These are phyloP conservation scores for Metopolophium dirhodum DNA, from an alignment of 1,140 invertebrate genomes.

Conservation along the genomic window DNA sequence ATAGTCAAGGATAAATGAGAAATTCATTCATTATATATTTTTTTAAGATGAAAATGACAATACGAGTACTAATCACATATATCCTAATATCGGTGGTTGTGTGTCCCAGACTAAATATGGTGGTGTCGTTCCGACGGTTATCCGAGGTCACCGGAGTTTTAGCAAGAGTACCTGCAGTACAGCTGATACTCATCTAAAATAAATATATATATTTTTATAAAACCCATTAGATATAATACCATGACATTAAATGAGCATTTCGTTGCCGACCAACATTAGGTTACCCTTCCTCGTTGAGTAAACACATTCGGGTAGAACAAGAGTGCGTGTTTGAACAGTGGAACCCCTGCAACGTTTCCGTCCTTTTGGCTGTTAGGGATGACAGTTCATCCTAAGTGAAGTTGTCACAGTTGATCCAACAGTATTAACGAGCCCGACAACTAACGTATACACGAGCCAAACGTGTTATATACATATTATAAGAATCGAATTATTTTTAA, in stretches of 20 bases:
- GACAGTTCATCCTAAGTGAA: not conserved
- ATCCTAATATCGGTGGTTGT: constrained; percentile 17
- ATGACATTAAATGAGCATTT: not conserved
- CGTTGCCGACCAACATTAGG: not conserved
- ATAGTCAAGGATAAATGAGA: not conserved
- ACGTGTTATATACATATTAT: no score
- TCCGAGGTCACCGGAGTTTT: not conserved
- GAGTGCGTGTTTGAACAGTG: not conserved
- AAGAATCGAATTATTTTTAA: not conserved
- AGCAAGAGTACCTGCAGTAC: no score
- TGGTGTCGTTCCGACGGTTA: not conserved
- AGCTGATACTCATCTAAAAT: not conserved
- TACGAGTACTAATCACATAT: not conserved
- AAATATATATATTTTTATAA: not conserved
- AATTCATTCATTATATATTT: not conserved
- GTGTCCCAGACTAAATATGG: not conserved
- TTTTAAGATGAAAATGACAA: constrained; percentile 7
- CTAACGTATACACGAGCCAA: not conserved
- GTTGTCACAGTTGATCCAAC: not conserved
- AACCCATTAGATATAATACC: not conserved
- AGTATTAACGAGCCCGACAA: not conserved
- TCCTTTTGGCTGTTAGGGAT: not conserved
- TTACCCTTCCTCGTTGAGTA: not conserved
- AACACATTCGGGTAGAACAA: not conserved
- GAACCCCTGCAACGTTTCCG: not conserved